phyloP scores from a whole-genome alignment of 2,797 vertebrate genomes.

The Leptoclinus maculatus region DNA sequence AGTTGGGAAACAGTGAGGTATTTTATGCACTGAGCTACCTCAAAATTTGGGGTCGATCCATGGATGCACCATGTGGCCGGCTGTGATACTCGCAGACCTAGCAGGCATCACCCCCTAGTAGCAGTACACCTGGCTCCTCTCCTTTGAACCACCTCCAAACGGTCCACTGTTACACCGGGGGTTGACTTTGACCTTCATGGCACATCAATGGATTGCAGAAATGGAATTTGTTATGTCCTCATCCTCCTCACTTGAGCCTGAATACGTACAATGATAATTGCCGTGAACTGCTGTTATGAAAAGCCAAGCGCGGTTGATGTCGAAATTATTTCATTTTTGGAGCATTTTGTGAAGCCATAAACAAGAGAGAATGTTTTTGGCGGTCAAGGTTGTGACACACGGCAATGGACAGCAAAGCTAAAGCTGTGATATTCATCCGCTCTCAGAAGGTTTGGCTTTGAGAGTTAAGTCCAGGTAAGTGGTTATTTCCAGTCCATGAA shows the following conservation, averaged over 20 bases:
- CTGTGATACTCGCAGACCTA: background rate
- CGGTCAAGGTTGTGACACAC: background rate
- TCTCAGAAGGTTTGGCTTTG: slow-evolving; percentile 11
- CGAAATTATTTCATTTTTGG: background rate
- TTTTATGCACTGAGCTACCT: background rate
- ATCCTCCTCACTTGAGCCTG: background rate
- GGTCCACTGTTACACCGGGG: slow-evolving; percentile 28
- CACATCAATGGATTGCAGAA: slow-evolving; percentile 6
- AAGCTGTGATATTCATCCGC: slow-evolving; percentile 1
- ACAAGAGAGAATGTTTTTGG: background rate
- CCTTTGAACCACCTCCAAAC: slow-evolving; percentile 63
- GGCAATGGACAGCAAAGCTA: background rate
- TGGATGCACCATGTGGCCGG: background rate
- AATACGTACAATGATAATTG: background rate
- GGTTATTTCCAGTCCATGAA: slow-evolving; percentile 20
- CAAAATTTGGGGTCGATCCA: background rate
- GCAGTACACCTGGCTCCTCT: slow-evolving; percentile 58
- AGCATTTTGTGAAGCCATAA: background rate
- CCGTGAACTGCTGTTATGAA: background rate
- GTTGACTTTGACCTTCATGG: slow-evolving; percentile 23
- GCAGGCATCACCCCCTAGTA: slow-evolving; percentile 17
- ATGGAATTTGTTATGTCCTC: background rate
- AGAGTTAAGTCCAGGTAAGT: slow-evolving; percentile 21
- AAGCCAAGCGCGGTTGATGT: slow-evolving; percentile 6
- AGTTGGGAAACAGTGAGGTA: background rate